Base-by-base conservation (phyloP, 1,140 invertebrate species). In the Drosophila bipectinata region DNA sequence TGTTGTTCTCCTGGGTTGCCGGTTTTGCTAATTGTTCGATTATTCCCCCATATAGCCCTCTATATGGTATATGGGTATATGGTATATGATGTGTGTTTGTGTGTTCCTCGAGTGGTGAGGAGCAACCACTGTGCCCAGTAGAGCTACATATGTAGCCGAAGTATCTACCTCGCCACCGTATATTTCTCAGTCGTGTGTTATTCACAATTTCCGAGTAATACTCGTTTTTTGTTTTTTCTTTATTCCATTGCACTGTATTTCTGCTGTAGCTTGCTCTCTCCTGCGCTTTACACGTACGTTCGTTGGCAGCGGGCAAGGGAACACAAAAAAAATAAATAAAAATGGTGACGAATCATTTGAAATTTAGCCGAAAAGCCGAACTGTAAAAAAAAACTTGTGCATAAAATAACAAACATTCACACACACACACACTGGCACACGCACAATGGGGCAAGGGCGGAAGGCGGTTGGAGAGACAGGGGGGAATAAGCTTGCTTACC, bases 161-260 rank as follows among this genome's bases (percentile, higher is more conserved):
- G 60, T 37, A 32, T 53, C 30, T 53, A 53, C 51, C 28, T 34
- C 51, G 58, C 58, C 32, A 18, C 41, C 15, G 41, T 14, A 55
- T 78, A 63, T 54, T 48, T 63, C 26, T 67, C 21, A 54, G 41
- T 53, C 26, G 57, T 80, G 77, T 77, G 73, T 82, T 85, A 78
- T 85, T 85, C 84, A 85, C 78, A 85, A 75, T 67, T 87, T 82
- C 75, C 82, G 78, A 87, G 81, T 87, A 85, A 85, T 85, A 82
- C 82, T 82, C 83, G 82, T 82, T 82, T 81, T 85, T 82, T 57
- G 76, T 45, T 77, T 72, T 72, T 68, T 59, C 39, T 53, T 76
- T 54, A 57, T 75, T 74, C 34, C 60, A 57, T 49, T 74, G 62
- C 63, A 60, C 41, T 24, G 68, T 48, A 54, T 72, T 73, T 68